These are phyloP conservation scores for Microplitis manilae DNA, from an alignment of 2,888 invertebrate genomes.

Conservation along the genomic window DNA sequence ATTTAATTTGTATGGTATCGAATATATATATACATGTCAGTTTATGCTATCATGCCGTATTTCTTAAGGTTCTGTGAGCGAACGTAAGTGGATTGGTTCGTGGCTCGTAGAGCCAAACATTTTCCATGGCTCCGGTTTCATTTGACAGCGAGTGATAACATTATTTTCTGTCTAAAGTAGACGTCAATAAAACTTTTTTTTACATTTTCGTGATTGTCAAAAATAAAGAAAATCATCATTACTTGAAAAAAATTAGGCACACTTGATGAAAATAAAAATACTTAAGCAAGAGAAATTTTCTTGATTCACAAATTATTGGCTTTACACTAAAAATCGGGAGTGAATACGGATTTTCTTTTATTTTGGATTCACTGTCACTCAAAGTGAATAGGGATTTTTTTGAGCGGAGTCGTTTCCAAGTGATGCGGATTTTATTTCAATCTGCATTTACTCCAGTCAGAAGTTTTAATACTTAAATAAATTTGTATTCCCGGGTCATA, in stretches of 20 bases:
- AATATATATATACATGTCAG: neutral
- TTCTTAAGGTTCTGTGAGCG: slow-evolving; percentile 19
- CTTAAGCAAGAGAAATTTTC: too few relatives aligned
- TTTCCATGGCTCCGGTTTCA: slow-evolving; percentile 23
- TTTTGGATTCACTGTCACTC: too few relatives aligned
- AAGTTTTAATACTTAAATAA: too few relatives aligned
- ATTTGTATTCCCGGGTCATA: too few relatives aligned
- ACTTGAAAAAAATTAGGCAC: neutral
- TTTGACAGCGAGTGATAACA: neutral
- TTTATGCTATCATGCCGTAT: slow-evolving; percentile 27
- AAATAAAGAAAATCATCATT: slow-evolving; percentile 19
- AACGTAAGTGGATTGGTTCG: slow-evolving; percentile 44
- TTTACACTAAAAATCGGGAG: too few relatives aligned
- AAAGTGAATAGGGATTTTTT: too few relatives aligned
- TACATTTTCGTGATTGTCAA: slow-evolving; percentile 11
- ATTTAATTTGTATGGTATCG: slow-evolving; percentile 17
- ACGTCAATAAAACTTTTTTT: neutral
- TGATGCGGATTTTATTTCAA: too few relatives aligned
- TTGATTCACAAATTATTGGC: too few relatives aligned
- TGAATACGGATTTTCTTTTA: too few relatives aligned
- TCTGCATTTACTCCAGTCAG: too few relatives aligned
- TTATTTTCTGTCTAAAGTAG: neutral
- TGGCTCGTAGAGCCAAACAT: slow-evolving; percentile 33
- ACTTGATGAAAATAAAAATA: too few relatives aligned
- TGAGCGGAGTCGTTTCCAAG: too few relatives aligned